Base-by-base conservation (phyloP, 2,797 vertebrate species). In the Nyctibius grandis region DNA sequence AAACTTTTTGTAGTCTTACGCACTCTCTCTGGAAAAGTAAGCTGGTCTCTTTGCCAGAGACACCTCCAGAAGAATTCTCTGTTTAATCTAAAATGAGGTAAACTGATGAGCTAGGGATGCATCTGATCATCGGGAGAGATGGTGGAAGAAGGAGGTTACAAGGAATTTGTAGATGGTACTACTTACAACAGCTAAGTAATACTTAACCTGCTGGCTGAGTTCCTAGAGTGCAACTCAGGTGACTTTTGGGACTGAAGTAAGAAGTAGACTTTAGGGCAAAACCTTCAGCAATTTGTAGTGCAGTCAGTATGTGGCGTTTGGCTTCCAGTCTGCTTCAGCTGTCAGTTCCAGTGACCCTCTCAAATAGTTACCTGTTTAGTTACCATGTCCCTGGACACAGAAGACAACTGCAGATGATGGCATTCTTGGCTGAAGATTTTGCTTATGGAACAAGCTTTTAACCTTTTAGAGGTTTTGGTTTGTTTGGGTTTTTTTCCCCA, bases 141-240 rank as follows among this genome's bases (percentile, higher is more conserved):
- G 76, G 7, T 16, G 25, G 56, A 50, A 25, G 38, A 45, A 34
- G 36, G 12, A 68, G 6, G 20, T 16, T 20, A 9, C 5, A 16
- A 38, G 75, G 64, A 69, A 9, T 29, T 44, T 70, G 29, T n/a
- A 18, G 36, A 2, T 15, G 42, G 14, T 36, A 7, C 9, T 61
- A 5, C 25, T 68, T 33, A 12, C 0, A 1, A 20, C 12, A 76
- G 59, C 53, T 19, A 19, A 33, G 19, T 26, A 15, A 13, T 28
- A 15, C 38, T 26, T 40, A 34, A 34, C 34, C 21, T 73, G 60
- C 72, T 53, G 31, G 72, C 42, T 13, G 20, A 60, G 48, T 67
- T 88, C 15, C 64, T 38, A 3, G 83, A 20, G 42, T 25, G 57
- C 42, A 61, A 1, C 42, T 69, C 36, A 0, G 6, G n/a, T 51